These are phyloP conservation scores for Acholoe squamosa DNA, from an alignment of 2,888 invertebrate genomes.

Conservation along the genomic window DNA sequence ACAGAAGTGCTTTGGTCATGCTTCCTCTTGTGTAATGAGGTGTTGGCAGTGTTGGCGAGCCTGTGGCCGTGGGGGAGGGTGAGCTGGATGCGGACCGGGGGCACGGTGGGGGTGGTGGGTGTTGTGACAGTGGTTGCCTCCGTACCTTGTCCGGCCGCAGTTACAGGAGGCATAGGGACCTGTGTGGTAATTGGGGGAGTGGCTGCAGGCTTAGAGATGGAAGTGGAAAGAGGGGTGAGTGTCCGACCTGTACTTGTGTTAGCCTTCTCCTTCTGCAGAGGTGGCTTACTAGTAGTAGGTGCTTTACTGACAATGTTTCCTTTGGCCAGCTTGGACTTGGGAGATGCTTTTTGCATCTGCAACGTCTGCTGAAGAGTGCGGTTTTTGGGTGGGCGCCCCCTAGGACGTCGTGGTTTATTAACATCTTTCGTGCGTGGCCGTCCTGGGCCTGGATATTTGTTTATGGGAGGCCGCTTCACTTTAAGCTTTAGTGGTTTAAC, in stretches of 20 bases:
- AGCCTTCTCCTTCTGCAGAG: not conserved
- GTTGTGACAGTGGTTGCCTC: not conserved
- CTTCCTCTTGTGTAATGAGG: not conserved
- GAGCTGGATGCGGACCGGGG: slow-evolving; percentile 59
- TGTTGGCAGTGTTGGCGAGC: slow-evolving; percentile 46
- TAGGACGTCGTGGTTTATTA: slow-evolving; percentile 51
- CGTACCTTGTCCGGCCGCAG: not conserved
- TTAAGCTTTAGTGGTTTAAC: slow-evolving; percentile 53
- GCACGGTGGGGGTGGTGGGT: slow-evolving; percentile 15
- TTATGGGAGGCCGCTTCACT: slow-evolving; percentile 52
- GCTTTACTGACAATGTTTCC: not conserved
- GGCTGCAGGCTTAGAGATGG: not conserved
- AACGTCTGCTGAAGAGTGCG: slow-evolving; percentile 11
- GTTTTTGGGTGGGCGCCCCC: slow-evolving; percentile 65
- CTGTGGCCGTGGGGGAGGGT: slow-evolving; percentile 61
- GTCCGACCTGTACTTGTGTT: not conserved
- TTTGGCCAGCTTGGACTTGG: slow-evolving; percentile 24
- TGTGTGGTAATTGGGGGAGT: not conserved
- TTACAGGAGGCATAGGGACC: not conserved
- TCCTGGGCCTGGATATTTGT: slow-evolving; percentile 46
- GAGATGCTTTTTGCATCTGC: slow-evolving; percentile 29
- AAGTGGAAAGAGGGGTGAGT: not conserved
- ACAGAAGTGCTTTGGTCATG: slow-evolving; percentile 13
- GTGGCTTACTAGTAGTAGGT: not conserved
- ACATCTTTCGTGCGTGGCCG: slow-evolving; percentile 23